Conservation (phyloP, 2,888 invertebrate species). For the Nipponacmea schrenckii region DNA sequence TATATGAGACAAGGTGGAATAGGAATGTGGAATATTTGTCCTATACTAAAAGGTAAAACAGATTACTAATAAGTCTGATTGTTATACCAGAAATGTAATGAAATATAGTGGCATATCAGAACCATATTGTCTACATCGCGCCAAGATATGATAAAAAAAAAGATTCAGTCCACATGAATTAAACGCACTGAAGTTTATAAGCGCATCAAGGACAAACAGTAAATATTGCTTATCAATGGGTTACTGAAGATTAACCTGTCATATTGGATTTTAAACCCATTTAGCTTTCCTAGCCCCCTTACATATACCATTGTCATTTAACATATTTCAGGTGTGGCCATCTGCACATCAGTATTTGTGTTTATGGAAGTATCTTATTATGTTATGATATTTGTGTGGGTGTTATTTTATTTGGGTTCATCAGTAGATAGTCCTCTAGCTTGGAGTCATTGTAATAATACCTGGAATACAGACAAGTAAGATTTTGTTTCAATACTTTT, state of each 20-base stretch:
- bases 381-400: not conserved
- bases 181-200: too few species aligned
- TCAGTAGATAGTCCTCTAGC: not conserved
- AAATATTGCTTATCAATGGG: too few species aligned
- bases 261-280: too few species aligned
- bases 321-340: not conserved
- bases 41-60: slow-evolving; percentile 36
- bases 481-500: not conserved
- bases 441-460: slow-evolving; percentile 2
- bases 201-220: too few species aligned
- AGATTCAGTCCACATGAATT: too few species aligned
- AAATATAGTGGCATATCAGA: too few species aligned
- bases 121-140: too few species aligned
- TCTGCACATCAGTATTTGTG: not conserved
- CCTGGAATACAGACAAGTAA: not conserved
- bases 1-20: slow-evolving; percentile 29
- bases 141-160: too few species aligned
- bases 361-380: slow-evolving; percentile 1
- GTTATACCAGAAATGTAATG: too few species aligned
- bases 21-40: slow-evolving; percentile 33
- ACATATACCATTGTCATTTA: too few species aligned
- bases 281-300: too few species aligned
- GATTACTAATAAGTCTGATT: not conserved
- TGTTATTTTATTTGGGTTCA: not conserved
- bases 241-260: too few species aligned